Percentiles rank a stretch among this genome's conserved stretches.
Conservation (phyloP, 2,888 invertebrate species). For the Eudiplozoon nipponicum region DNA sequence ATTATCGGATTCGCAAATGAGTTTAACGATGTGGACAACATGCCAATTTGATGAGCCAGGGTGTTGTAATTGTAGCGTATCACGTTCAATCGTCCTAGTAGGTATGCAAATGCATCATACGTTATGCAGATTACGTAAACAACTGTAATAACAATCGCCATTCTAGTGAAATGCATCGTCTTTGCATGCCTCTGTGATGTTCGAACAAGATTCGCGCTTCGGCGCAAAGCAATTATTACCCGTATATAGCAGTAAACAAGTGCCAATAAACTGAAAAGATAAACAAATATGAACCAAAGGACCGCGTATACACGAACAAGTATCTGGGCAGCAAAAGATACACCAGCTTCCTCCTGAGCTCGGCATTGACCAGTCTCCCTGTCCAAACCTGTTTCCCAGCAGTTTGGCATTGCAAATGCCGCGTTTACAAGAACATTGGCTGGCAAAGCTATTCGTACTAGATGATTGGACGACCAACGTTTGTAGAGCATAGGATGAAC, state of each 20-base stretch:
- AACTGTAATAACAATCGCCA: constrained; percentile 11
- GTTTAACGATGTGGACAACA: constrained; percentile 7
- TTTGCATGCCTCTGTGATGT: constrained; percentile 6
- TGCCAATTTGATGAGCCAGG: constrained; percentile 6
- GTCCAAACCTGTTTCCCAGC: constrained; percentile 7
- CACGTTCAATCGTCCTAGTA: constrained; percentile 8
- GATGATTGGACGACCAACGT: not conserved
- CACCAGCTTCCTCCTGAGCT: not conserved
- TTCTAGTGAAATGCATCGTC: constrained; percentile 7
- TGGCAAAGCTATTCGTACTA: not conserved
- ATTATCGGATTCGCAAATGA: constrained; percentile 12
- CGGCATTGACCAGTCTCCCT: not conserved
- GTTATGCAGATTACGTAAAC: constrained; percentile 11
- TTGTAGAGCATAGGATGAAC: constrained; percentile 5
- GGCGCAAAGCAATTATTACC: constrained; percentile 3
- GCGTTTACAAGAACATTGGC: not conserved
- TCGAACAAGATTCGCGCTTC: not conserved
- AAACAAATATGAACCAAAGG: constrained; percentile 9
- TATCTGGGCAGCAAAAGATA: not conserved
- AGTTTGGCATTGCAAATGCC: constrained; percentile 5
- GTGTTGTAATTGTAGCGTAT: constrained; percentile 7
- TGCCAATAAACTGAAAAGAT: not conserved
- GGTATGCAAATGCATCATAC: constrained; percentile 11
- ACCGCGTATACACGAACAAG: constrained; percentile 3
- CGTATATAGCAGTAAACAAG: constrained; percentile 5